A percentile compares a stretch with the other conserved stretches of the same genome.
These are phyloP conservation scores for Tetragonula clypearis DNA, from an alignment of 1,140 invertebrate genomes.

Conservation along the genomic window DNA sequence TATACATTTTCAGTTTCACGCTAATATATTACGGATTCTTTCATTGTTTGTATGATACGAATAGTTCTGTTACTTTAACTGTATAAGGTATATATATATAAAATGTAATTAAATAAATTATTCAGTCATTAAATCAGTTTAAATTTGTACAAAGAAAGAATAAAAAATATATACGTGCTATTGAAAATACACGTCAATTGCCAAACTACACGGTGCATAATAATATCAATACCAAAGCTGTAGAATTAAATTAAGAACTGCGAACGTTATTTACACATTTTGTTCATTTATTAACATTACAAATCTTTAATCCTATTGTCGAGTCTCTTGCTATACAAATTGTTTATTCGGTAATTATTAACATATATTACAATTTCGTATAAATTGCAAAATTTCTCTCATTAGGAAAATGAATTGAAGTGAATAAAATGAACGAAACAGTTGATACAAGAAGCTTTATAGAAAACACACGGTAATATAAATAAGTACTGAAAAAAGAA, in stretches of 20 bases:
- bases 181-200: too few species aligned
- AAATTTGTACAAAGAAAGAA: slow-evolving; percentile 10
- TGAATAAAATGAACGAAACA: background rate
- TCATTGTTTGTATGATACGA: slow-evolving; percentile 16
- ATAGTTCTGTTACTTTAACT: slow-evolving; percentile 9
- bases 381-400: too few species aligned
- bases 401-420: too few species aligned
- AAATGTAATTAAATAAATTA: background rate
- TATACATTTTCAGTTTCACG: slow-evolving; percentile 66
- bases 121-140: background rate
- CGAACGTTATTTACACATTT: background rate
- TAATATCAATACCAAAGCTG: background rate
- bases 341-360: background rate
- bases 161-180: background rate
- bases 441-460: background rate
- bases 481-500: background rate
- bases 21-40: slow-evolving; percentile 49
- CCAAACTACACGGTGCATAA: background rate
- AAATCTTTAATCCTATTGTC: background rate
- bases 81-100: background rate
- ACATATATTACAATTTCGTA: background rate
- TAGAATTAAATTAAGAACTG: background rate
- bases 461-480: background rate
- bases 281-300: background rate
- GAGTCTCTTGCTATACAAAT: too few species aligned